Base-by-base conservation (phyloP, 1,140 invertebrate genomes). In the Pteromalus puparum region DNA sequence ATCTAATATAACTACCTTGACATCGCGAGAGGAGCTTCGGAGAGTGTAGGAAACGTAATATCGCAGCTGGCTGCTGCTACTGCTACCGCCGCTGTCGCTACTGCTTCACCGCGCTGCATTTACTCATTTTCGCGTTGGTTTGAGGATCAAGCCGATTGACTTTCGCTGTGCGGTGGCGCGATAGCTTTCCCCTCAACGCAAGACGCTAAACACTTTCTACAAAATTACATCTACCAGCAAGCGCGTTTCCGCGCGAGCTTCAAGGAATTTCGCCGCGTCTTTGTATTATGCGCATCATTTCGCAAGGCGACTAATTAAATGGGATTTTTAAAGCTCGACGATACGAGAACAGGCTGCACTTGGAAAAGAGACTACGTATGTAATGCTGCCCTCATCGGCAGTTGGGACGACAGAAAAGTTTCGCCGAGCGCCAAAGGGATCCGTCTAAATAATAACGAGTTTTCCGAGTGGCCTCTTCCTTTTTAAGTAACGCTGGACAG, bases 401-500 rank as follows among this genome's bases (percentile, higher is more conserved):
- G 53, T 61, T n/a, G 7, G 53, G 74, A 61, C 46, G 70, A 28
- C 15, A 74, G 68, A n/a, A 80, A 80, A 81, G 9, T 81, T 81
- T 30, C 15, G 65, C 77, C 72, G 30, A 30, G 30, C 30, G 30
- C 30, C 5, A 87, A 84, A 86, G 46, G 72, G 46, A 61, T 78
- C 74, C 67, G 70, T 61, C 82, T 84, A 83, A 85, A 86, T 82
- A 74, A 87, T 87, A 87, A 85, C 30, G 72, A 85, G 82, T 77
- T 82, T 85, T 46, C 30, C 34, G 73, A 77, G 74, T 83, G 26
- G 26, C 42, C 18, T 46, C 21, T 28, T 76, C n/a, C n/a, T 28
- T 83, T 70, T 77, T 83, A 48, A 70, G 46, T 53, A 77, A 70
- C 21, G n/a, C 53, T 18, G 15, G 18, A 15, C 53, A 61, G 18